Evolutionary conservation across 1,140 invertebrate species (phyloP), one percentile per base, ranked within the genome.

Genomic region (Aradophagus sp.): DNA sequence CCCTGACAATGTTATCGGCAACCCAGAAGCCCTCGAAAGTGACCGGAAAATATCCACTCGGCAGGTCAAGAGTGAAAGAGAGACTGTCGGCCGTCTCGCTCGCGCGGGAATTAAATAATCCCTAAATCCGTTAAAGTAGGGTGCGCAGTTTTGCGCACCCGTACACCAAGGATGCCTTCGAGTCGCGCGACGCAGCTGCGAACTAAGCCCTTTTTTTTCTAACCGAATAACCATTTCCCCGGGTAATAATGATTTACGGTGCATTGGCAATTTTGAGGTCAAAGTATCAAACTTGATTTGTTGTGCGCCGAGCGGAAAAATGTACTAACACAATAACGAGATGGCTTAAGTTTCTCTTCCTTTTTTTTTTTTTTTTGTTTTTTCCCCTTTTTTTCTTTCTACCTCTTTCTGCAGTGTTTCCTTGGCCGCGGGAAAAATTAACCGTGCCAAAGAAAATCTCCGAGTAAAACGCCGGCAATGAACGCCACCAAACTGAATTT

Each of bases 221-320:
- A 50, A 66, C 32, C 68, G 55, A 65, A 71, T 65, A 59, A 71
- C 59, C 55, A 27, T 48, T n/a, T 72, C 41, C n/a, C 38, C 16
- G 31, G 35, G 58, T 62, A 61, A 66, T 62, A 62, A 66, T 62
- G 69, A 72, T 66, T 72, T 62, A 62, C 50, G 42, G 35, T 66
- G 45, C 61, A 72, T 72, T 66, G 56, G 69, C 44, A 56, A 72
- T 62, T 66, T 63, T 62, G 61, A 61, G 62, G 61, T 66, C 62
- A 67, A 67, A 67, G 56, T 73, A 73, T 59, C 56, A 67, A 73
- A 73, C 63, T 66, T 62, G 50, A 72, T 72, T 72, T 72, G 69
- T 45, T 66, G 62, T 20, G 34, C 32, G 52, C 41, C 31, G 23
- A 66, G 56, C 36, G 50, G 61, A 66, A 72, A 65, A 66, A 66